A percentile compares a stretch with the other conserved stretches of the same genome.
Conservation (phyloP, 2,113 vertebrate species). For the Limnothrissa miodon region DNA sequence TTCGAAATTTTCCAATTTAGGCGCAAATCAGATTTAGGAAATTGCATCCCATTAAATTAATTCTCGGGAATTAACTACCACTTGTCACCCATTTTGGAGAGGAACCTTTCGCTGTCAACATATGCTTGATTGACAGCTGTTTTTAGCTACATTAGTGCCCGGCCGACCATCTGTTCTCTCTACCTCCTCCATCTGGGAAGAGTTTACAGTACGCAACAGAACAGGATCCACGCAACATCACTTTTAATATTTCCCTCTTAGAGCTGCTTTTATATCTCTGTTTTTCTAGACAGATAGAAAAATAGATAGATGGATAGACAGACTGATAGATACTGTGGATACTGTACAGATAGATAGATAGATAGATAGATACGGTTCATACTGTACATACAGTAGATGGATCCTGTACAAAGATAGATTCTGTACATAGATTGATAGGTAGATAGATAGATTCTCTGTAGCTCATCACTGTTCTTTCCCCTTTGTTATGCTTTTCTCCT, state of each 20-base stretch:
- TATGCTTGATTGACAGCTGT: slow-evolving; percentile 10
- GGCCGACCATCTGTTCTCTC: not conserved
- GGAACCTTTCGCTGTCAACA: not conserved
- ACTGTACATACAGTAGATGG: too few relatives aligned
- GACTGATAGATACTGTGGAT: not conserved
- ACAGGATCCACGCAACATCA: too few relatives aligned
- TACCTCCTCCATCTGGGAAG: not conserved
- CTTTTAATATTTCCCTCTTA: not conserved
- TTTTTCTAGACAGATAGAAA: not conserved
- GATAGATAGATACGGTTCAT: too few relatives aligned
- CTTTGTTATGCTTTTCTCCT: too few relatives aligned
- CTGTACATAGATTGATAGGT: not conserved
- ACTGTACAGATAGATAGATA: not conserved
- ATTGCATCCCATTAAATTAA: not conserved
- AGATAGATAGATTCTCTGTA: not conserved
- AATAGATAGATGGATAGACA: not conserved
- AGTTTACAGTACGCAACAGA: not conserved
- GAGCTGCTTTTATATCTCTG: not conserved
- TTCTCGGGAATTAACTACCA: not conserved
- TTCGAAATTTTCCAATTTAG: not conserved
- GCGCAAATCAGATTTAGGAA: not conserved
- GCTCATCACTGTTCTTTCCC: too few relatives aligned
- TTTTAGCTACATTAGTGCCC: not conserved
- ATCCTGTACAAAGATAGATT: too few relatives aligned
- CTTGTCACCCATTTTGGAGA: not conserved